Base-by-base conservation (phyloP, 92 coral and sea anemone genomes). In the Heteractis magnifica region DNA sequence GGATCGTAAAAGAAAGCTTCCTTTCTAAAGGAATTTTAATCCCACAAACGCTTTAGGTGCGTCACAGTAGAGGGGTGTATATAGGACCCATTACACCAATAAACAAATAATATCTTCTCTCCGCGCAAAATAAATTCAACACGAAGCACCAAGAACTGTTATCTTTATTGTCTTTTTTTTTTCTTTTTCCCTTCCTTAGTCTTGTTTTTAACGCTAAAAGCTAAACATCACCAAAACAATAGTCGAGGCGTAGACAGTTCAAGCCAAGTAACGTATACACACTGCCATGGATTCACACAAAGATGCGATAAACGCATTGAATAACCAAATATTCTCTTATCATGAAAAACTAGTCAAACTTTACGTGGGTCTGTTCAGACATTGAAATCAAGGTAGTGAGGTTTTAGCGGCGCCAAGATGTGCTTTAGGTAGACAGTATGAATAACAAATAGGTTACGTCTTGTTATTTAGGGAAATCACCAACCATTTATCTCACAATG, bases 11-110 rank as follows among this genome's bases (percentile, higher is more conserved):
- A 21, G 72, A 68, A 68, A 68, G 72, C 72, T 68, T 68, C 44
- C 48, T 68, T 68, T 68, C 72, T 10, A 68, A 68, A 68, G 72
- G 72, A 68, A 68, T 68, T 68, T 68, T 68, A 68, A 68, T 68
- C 72, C 48, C 48, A 23, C 48, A 68, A 68, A 12, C 72, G 73
- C 10, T 68, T 21, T 65, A 53, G 56, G 8, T 68, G 73, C 41
- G 73, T 62, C 70, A 62, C 70, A 16, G 49, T 20, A 20, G 34
- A 68, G 23, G 73, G 44, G 73, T 3, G 44, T 68, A 68, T 68
- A 68, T 68, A 20, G 49, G 73, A 68, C 44, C 26, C 49, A 12
- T 68, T 68, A 68, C 12, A n/a, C 8, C 49, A 9, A 6, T 11
- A 4, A 68, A 21, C 9, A 8, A 53, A 53, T 53, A 9, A 8